Conservation (phyloP, 1,140 invertebrate species). For the Heliconius hermathena region DNA sequence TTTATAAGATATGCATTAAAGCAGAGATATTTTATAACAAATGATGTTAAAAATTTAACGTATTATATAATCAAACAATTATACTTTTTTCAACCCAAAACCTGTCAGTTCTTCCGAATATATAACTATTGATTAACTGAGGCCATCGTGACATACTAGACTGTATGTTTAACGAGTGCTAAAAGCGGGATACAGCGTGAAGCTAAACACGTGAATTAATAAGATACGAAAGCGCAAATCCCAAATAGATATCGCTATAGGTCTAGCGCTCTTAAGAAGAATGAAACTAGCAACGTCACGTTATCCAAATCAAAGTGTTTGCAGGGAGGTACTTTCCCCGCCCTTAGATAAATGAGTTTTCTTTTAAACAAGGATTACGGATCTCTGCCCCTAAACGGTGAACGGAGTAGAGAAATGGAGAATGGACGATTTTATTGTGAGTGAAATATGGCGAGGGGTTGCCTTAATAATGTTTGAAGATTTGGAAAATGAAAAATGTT, state of each 20-base stretch:
- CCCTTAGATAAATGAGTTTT: slow-evolving; percentile 55
- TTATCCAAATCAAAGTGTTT: slow-evolving; percentile 19
- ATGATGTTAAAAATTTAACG: no score
- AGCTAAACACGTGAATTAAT: no score
- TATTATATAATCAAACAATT: no score
- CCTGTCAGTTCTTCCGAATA: no score
- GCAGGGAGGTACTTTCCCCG: neutral
- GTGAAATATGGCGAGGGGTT: slow-evolving; percentile 30
- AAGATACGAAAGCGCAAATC: neutral
- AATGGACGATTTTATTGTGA: slow-evolving; percentile 25
- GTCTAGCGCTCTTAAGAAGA: neutral
- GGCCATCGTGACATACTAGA: no score
- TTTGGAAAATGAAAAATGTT: slow-evolving; percentile 34
- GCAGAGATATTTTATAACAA: no score
- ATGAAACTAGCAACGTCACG: slow-evolving; percentile 12
- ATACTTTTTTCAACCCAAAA: no score
- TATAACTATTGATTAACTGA: no score
- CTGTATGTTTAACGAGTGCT: no score
- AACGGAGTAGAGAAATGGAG: slow-evolving; percentile 21
- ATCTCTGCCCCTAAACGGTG: slow-evolving; percentile 19
- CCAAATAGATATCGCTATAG: neutral
- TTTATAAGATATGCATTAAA: no score
- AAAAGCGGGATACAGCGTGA: no score
- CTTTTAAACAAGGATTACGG: slow-evolving; percentile 60
- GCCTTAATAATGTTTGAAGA: slow-evolving; percentile 17